Evolutionary conservation across 2,113 vertebrate species (phyloP), one percentile per base, ranked within the genome.

Genomic region (Chlamydotis undulata): DNA sequence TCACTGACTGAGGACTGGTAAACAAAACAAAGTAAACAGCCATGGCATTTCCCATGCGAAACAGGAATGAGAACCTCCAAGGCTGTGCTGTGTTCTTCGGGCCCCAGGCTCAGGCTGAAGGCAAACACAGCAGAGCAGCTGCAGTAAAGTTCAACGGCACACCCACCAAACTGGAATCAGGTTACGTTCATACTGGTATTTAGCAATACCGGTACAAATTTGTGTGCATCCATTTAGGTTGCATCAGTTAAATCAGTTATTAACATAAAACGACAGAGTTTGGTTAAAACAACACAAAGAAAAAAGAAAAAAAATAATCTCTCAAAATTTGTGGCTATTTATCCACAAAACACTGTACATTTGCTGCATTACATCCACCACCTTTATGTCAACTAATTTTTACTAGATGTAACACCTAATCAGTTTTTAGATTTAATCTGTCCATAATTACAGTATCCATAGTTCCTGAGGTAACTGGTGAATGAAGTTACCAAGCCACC

Each of bases 21-120:
- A 96, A 96, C 81, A 87, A 89, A 87, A 39, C 83, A 28, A 86
- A 94, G 68, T 74, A 89, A 93, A 84, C 35, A 82, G 71, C 39
- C 31, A 5, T 0, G 12, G 81, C 69, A 78, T 68, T 89, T 96
- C 83, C 89, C 89, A 76, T 8, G 18, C 1, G 0, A 83, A 85
- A 83, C 68, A 74, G 60, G 79, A 93, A 87, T 37, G 4, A 5
- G n/a, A 37, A 50, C 56, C 11, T 80, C 2, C 2, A 21, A 35
- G 25, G 23, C 52, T 88, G 56, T 6, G 12, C 65, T 12, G 26
- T 16, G 41, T 2, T 49, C 21, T 47, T 19, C 19, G 19, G 21
- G 43, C 50, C 26, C 53, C 70, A 70, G 56, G n/a, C 70, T 47
- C 28, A 29, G n/a, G 37, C 60, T 7, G 26, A 65, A 7, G 47